Evolutionary conservation across 2,113 vertebrate genomes (phyloP).

Genomic region (Prionailurus viverrinus): DNA sequence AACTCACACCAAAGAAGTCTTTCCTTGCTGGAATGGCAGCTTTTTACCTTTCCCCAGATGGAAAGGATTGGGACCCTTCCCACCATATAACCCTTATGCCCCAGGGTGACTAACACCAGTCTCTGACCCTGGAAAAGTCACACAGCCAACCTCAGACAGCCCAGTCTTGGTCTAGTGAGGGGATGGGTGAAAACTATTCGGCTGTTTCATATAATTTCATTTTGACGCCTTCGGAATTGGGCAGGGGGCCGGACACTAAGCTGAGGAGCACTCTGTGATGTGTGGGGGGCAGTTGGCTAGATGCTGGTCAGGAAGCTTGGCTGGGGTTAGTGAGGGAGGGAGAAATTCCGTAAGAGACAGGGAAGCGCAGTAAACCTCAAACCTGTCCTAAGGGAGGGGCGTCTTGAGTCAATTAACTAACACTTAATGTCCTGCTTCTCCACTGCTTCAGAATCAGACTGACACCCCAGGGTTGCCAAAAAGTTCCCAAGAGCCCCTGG

Average conservation of each 20-base stretch:
- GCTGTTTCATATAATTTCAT: not conserved
- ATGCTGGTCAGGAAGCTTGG: not conserved
- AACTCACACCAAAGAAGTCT: not conserved
- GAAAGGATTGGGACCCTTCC: not conserved
- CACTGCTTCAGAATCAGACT: constrained; percentile 25
- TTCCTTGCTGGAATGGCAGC: not conserved
- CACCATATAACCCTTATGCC: not conserved
- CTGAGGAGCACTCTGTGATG: not conserved
- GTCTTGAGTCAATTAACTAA: constrained; percentile 30
- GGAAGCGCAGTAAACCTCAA: constrained; percentile 26
- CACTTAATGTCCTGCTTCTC: constrained; percentile 25
- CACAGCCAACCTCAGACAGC: not conserved
- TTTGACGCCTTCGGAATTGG: not conserved
- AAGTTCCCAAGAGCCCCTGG: constrained; percentile 58
- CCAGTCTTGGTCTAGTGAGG: not conserved
- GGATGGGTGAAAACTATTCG: not conserved
- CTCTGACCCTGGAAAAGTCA: not conserved
- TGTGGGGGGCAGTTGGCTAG: not conserved
- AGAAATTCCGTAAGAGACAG: not conserved
- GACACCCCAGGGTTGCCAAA: constrained; percentile 62
- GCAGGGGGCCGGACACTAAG: not conserved
- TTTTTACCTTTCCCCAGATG: not conserved
- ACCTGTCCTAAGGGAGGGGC: not conserved
- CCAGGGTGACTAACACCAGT: not conserved
- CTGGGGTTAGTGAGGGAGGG: not conserved